A percentile compares a stretch with the other conserved stretches of the same genome.
Conservation (phyloP, 1,140 invertebrate species). For the Drosophila pseudoobscura region DNA sequence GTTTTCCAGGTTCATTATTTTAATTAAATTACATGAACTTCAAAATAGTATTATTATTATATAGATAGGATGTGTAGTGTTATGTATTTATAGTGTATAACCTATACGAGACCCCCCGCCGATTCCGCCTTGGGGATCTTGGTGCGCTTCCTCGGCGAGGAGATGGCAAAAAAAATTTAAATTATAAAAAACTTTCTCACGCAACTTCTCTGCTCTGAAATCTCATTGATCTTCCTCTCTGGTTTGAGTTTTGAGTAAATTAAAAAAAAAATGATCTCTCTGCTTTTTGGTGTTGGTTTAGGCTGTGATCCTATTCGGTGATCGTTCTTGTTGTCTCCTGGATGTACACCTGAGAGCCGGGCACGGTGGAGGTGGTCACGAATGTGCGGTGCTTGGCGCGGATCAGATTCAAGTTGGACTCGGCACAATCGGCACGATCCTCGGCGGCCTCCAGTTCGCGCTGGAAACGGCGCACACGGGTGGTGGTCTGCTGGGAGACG, state of each 20-base stretch:
- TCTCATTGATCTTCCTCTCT: constrained; percentile 29
- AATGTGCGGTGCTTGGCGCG: constrained; percentile 98
- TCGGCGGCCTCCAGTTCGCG: constrained; percentile 97
- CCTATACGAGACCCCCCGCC: constrained; percentile 72
- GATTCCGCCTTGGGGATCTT: constrained; percentile 29
- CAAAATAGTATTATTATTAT: constrained; percentile 81
- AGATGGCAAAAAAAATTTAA: constrained; percentile 73
- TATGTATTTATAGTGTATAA: constrained; percentile 75
- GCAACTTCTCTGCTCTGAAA: constrained; percentile 31
- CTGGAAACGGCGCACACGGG: constrained; percentile 98
- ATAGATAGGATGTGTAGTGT: constrained; percentile 80
- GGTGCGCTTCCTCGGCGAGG: constrained; percentile 23
- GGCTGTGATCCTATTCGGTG: constrained; percentile 69
- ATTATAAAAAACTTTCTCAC: constrained; percentile 71
- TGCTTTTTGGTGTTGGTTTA: constrained; percentile 20
- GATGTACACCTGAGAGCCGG: constrained; percentile 93
- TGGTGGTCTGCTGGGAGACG: constrained; percentile 95
- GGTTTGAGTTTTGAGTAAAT: constrained; percentile 12
- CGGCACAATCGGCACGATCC: constrained; percentile 96
- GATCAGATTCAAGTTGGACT: constrained; percentile 96
- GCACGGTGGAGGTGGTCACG: constrained; percentile 94
- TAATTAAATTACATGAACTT: constrained; percentile 82
- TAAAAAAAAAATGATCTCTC: constrained; percentile 47
- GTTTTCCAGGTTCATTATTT: constrained; percentile 79
- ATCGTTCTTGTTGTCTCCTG: constrained; percentile 87